phyloP scores from a whole-genome alignment of 2,113 vertebrate species.

The Brachyistius frenatus region DNA sequence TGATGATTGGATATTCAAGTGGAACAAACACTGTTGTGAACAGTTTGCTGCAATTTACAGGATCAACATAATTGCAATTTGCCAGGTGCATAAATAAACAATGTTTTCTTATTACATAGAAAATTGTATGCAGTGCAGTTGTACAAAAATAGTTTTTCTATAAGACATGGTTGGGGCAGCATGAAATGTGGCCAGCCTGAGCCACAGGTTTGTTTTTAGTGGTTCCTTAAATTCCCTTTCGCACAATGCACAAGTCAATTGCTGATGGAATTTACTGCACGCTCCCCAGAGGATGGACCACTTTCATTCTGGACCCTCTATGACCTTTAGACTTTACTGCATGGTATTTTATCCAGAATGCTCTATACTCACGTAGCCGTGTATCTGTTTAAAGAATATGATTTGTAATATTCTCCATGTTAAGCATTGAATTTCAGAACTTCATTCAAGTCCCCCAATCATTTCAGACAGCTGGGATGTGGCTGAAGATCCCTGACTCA shows the following conservation, averaged over 20 bases:
- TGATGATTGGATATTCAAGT: too few relatives aligned
- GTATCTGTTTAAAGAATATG: neutral
- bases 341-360: neutral
- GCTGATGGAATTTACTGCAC: neutral
- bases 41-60: too few relatives aligned
- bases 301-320: neutral
- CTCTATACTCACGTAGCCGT: neutral
- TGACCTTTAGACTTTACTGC: neutral
- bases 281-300: neutral
- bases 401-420: neutral
- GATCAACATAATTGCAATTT: too few relatives aligned
- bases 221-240: too few relatives aligned
- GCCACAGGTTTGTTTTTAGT: too few relatives aligned
- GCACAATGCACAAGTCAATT: neutral
- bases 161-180: too few relatives aligned
- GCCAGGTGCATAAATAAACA: too few relatives aligned
- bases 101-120: too few relatives aligned
- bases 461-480: slow-evolving; percentile 21
- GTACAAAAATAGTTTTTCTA: too few relatives aligned
- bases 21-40: too few relatives aligned
- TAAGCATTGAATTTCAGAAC: slow-evolving; percentile 2
- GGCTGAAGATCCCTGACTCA: slow-evolving; percentile 44
- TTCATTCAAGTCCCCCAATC: slow-evolving; percentile 15
- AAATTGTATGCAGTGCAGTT: too few relatives aligned
- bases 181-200: too few relatives aligned